These are phyloP conservation scores for Orthosia gracilis DNA, from an alignment of 2,888 invertebrate genomes.

Conservation along the genomic window DNA sequence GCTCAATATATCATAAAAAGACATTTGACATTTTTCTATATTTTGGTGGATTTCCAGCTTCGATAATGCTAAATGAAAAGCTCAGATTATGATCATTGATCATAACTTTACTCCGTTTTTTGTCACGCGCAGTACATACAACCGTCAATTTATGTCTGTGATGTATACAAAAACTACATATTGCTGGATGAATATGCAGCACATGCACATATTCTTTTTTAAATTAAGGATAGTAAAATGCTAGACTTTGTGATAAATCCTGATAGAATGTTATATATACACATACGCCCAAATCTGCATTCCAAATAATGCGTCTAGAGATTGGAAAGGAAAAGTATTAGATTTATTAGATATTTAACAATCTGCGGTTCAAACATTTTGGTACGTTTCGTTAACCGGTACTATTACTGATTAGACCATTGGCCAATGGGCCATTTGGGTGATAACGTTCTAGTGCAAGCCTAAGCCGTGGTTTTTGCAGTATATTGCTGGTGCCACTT, in stretches of 20 bases:
- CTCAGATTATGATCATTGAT: too few relatives aligned
- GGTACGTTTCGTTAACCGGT: not conserved
- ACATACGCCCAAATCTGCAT: not conserved
- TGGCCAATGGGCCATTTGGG: not conserved
- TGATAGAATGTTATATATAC: not conserved
- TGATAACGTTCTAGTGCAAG: not conserved
- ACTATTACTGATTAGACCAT: not conserved
- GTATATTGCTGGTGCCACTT: too few relatives aligned
- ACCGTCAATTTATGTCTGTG: too few relatives aligned
- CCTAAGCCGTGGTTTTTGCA: too few relatives aligned
- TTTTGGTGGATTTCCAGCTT: too few relatives aligned
- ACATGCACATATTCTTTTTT: not conserved
- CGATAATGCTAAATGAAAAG: too few relatives aligned
- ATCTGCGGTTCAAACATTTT: not conserved
- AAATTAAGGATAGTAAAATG: not conserved
- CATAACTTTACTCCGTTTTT: too few relatives aligned
- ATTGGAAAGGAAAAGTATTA: too few relatives aligned
- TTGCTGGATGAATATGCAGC: not conserved
- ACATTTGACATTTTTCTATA: too few relatives aligned
- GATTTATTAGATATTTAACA: not conserved
- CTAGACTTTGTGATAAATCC: not conserved
- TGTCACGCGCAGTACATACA: too few relatives aligned
- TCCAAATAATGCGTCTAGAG: not conserved
- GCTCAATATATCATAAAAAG: too few relatives aligned
- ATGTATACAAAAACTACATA: conserved; percentile 2